A percentile compares a stretch with the other conserved stretches of the same genome.
Conservation (phyloP, 2,797 vertebrate genomes). For the Sarcophilus harrisii region DNA sequence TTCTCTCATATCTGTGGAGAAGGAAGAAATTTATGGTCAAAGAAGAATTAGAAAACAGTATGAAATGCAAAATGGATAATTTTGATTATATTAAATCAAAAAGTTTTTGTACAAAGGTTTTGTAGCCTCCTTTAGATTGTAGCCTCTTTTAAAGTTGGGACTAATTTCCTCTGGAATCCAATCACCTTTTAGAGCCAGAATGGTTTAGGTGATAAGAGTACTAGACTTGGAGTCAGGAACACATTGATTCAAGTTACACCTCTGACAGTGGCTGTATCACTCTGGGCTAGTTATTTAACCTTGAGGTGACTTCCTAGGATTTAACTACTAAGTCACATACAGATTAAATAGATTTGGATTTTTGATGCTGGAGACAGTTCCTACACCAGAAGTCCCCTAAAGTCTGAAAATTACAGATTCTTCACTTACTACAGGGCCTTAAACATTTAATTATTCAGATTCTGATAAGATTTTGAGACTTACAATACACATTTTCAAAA, state of each 20-base stretch:
- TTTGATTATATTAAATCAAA: no score
- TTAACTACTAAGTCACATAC: neutral
- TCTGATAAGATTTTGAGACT: neutral
- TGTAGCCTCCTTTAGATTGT: neutral
- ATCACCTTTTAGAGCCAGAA: neutral
- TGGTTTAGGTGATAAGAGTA: neutral
- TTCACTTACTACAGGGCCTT: neutral
- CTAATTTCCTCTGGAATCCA: neutral
- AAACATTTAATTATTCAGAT: neutral
- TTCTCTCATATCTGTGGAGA: no score
- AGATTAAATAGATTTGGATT: neutral
- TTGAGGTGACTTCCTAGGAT: neutral
- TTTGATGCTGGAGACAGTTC: neutral
- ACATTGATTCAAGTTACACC: neutral
- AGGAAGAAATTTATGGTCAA: no score
- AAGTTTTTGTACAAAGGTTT: no score
- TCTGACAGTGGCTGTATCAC: neutral
- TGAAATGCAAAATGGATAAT: no score
- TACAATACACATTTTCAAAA: neutral
- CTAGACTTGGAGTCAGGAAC: neutral
- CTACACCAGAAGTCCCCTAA: neutral
- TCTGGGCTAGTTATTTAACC: neutral
- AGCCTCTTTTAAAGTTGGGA: neutral
- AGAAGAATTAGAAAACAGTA: no score
- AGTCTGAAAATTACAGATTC: neutral